A percentile compares a stretch with the other conserved stretches of the same genome.
Evolutionary conservation across 1,140 invertebrate genomes (phyloP).

Genomic region (Lasioglossum baleicum): DNA sequence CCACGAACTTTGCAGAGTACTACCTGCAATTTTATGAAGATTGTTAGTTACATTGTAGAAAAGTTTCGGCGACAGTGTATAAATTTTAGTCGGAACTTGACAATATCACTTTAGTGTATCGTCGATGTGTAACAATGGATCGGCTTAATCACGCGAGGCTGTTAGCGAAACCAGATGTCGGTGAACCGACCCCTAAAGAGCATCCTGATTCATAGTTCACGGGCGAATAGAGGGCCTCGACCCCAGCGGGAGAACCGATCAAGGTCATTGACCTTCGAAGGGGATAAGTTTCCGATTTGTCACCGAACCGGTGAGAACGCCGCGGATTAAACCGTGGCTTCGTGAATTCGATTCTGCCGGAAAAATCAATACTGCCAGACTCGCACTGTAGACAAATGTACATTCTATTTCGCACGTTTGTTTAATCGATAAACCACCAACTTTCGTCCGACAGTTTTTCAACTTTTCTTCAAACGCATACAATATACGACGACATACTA

Average conservation of each 20-base stretch:
- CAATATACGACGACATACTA: no score
- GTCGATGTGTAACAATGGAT: neutral
- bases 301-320: neutral
- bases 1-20: no score
- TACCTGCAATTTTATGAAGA: no score
- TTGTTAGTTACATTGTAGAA: neutral
- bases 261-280: conserved; percentile 60
- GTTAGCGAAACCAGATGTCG: conserved; percentile 36
- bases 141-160: conserved; percentile 47
- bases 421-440: no score
- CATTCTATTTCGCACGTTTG: no score
- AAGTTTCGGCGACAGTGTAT: neutral
- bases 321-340: neutral
- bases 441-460: no score
- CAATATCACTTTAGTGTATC: neutral
- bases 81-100: neutral
- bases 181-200: conserved; percentile 42
- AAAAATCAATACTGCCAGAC: neutral
- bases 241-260: conserved; percentile 43
- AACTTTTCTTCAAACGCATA: no score
- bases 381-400: neutral
- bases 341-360: neutral
- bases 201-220: conserved; percentile 51
- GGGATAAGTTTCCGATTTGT: conserved; percentile 34
- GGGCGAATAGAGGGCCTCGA: conserved; percentile 33